A percentile compares a stretch with the other conserved stretches of the same genome.
Conservation (phyloP, 2,797 vertebrate genomes). For the Danio albolineatus region DNA sequence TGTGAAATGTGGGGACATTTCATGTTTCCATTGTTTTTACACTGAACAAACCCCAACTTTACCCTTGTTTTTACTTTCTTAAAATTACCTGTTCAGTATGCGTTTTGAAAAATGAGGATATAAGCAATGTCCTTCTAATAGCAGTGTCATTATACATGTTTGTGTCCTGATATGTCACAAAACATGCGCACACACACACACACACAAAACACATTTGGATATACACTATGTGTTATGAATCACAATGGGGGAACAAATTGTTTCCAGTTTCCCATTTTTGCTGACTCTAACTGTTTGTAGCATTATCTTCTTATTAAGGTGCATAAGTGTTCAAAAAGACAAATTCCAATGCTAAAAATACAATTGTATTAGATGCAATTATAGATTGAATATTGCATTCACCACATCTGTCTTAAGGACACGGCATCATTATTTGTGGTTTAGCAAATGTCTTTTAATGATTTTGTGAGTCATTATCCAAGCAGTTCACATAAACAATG, state of each 20-base stretch:
- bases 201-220: neutral
- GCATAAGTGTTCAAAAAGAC: neutral
- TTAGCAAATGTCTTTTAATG: slow-evolving; percentile 35
- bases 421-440: slow-evolving; percentile 10
- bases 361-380: neutral
- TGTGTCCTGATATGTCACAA: too few species aligned
- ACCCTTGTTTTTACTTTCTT: too few species aligned
- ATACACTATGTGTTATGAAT: neutral
- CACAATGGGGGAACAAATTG: neutral
- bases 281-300: neutral
- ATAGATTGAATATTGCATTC: neutral
- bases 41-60: too few species aligned
- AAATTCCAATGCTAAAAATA: neutral
- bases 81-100: too few species aligned
- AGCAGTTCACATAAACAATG: slow-evolving; percentile 38
- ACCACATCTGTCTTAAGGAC: slow-evolving; percentile 26
- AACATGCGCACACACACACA: too few species aligned
- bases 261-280: neutral
- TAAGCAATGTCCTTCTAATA: too few species aligned
- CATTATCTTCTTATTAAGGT: neutral
- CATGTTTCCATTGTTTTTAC: too few species aligned
- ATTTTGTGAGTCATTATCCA: slow-evolving; percentile 26
- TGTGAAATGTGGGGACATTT: too few species aligned
- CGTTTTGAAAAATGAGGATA: too few species aligned
- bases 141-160: too few species aligned